phyloP scores from a whole-genome alignment of 1,140 invertebrate species.

The Hypothenemus hampei region DNA sequence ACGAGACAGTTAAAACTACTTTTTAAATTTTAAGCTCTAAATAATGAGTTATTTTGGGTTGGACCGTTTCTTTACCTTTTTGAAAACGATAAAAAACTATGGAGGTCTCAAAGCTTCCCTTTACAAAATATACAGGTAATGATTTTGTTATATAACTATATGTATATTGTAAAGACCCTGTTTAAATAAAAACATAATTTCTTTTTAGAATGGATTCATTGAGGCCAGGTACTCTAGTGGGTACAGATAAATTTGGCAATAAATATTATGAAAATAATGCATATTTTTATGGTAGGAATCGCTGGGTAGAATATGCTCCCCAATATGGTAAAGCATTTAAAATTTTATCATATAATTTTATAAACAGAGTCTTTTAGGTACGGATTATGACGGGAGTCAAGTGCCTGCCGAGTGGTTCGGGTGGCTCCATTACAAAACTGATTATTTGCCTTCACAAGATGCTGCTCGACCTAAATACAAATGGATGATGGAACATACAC shows the following conservation, averaged over 20 bases:
- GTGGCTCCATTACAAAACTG: conserved; percentile 82
- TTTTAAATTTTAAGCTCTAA: too few species aligned
- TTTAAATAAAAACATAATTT: conserved; percentile 2
- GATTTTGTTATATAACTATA: conserved; percentile 44
- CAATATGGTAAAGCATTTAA: conserved; percentile 48
- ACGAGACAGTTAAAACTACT: too few species aligned
- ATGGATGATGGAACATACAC: conserved; percentile 81
- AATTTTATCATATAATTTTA: neutral
- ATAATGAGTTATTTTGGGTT: conserved; percentile 56
- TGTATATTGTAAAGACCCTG: neutral
- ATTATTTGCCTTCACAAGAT: conserved; percentile 68
- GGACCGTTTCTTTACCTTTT: conserved; percentile 65
- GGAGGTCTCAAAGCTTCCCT: conserved; percentile 69
- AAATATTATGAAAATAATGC: conserved; percentile 91
- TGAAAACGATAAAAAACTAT: conserved; percentile 66
- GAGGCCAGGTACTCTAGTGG: conserved; percentile 81
- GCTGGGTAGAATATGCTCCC: conserved; percentile 89
- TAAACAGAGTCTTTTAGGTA: conserved; percentile 38
- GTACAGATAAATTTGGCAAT: conserved; percentile 94
- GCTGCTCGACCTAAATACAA: conserved; percentile 69
- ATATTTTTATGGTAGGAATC: conserved; percentile 86
- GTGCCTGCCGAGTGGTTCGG: conserved; percentile 87
- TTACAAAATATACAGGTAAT: conserved; percentile 71
- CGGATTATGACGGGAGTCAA: conserved; percentile 94
- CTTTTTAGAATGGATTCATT: conserved; percentile 75